These are phyloP conservation scores for Drosophila trapezifrons DNA, from an alignment of 1,140 invertebrate genomes.

Conservation along the genomic window DNA sequence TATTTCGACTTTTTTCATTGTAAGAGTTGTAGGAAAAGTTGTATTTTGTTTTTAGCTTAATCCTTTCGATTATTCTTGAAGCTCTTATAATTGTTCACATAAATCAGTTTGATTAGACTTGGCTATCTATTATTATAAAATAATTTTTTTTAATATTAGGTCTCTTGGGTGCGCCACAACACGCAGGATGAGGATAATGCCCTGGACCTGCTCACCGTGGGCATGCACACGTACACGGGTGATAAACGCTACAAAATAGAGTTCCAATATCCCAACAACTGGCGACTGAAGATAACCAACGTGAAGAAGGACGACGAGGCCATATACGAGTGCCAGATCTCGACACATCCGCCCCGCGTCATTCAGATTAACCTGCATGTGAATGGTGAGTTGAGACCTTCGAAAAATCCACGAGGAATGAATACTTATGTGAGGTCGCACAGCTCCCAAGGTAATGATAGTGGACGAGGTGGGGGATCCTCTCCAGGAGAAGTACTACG, in stretches of 20 bases:
- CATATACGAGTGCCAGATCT: conserved; percentile 91
- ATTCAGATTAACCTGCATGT: conserved; percentile 89
- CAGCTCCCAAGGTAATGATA: conserved; percentile 91
- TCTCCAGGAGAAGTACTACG: conserved; percentile 90
- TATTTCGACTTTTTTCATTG: too few relatives aligned
- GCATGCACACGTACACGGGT: conserved; percentile 89
- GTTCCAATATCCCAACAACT: conserved; percentile 91
- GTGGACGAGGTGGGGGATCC: conserved; percentile 89
- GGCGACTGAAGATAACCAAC: conserved; percentile 89
- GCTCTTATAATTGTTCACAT: background rate
- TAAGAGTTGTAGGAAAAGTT: too few relatives aligned
- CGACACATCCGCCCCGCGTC: conserved; percentile 90
- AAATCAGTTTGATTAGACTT: background rate
- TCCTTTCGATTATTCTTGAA: background rate
- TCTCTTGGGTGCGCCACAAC: conserved; percentile 89
- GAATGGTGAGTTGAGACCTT: conserved; percentile 85
- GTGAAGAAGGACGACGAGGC: conserved; percentile 90
- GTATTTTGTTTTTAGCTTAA: too few relatives aligned
- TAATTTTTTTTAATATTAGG: conserved; percentile 83
- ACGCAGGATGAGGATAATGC: conserved; percentile 86
- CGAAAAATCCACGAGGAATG: background rate
- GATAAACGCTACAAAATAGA: conserved; percentile 90
- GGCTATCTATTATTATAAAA: background rate
- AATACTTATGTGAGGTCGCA: background rate
- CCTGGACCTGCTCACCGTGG: conserved; percentile 88